Evolutionary conservation across 2,888 invertebrate species (phyloP), one percentile per base, ranked within the genome.

Genomic region (Odontomyia ornata): DNA sequence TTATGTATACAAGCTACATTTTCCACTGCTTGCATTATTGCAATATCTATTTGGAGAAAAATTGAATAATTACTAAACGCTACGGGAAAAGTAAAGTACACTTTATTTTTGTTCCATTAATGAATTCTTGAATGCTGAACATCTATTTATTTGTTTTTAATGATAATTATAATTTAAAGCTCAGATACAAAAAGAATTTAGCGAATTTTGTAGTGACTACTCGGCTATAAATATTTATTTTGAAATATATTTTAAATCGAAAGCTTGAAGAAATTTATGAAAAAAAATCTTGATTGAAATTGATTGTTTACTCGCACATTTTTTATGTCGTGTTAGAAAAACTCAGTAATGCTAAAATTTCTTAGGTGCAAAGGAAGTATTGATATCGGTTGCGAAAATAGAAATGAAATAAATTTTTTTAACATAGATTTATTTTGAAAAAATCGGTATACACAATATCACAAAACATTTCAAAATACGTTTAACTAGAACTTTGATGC

Each of bases 1-100:
- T n/a, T n/a, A n/a, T n/a, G n/a, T n/a, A n/a, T n/a, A n/a, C n/a
- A n/a, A n/a, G n/a, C n/a, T n/a, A n/a, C n/a, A n/a, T n/a, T n/a
- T n/a, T n/a, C n/a, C n/a, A n/a, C n/a, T n/a, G n/a, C n/a, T n/a
- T n/a, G n/a, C n/a, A n/a, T n/a, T n/a, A n/a, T n/a, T n/a, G n/a
- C n/a, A n/a, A n/a, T n/a, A n/a, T n/a, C n/a, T n/a, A n/a, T n/a
- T n/a, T n/a, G 30, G 72, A 72, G 56, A 72, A 30, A 56, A 72
- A 72, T 72, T 57, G 23, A 72, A 72, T 72, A 72, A 72, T 56
- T 72, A 72, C 57, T 72, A 72, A 30, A 72, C 27, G 52, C 72
- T 72, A 72, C 27, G 28, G 18, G 21, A 43, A 67, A 43, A 43
- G 43, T 67, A 67, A 67, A 36, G 43, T 67, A n/a, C n/a, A 11